These are phyloP conservation scores for Drosophila sordidula DNA, from an alignment of 2,888 invertebrate genomes.

Conservation along the genomic window DNA sequence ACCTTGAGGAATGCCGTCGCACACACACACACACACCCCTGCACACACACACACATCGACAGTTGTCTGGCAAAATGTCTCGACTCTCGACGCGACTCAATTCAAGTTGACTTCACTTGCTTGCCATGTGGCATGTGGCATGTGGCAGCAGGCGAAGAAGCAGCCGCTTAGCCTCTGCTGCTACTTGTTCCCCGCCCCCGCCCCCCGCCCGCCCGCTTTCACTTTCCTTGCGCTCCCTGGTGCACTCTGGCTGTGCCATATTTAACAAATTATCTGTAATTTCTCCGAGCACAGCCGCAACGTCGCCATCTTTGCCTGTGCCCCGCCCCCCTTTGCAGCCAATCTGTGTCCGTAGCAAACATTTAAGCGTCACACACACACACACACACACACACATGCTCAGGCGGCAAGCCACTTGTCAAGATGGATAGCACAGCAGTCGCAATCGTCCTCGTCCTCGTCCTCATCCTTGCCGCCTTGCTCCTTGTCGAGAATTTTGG, in stretches of 20 bases:
- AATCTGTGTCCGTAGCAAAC: slow-evolving; percentile 33
- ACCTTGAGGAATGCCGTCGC: slow-evolving; percentile 83
- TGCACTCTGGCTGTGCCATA: slow-evolving; percentile 65
- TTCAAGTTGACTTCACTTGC: slow-evolving; percentile 59
- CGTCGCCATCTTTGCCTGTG: slow-evolving; percentile 57
- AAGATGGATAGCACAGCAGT: slow-evolving; percentile 70
- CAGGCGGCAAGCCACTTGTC: slow-evolving; percentile 74
- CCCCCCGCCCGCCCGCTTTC: slow-evolving; percentile 63
- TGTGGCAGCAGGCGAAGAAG: slow-evolving; percentile 38
- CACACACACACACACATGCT: slow-evolving; percentile 14
- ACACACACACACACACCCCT: slow-evolving; percentile 38
- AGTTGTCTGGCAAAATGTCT: slow-evolving; percentile 78
- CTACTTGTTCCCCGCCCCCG: neutral
- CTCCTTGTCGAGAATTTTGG: slow-evolving; percentile 68
- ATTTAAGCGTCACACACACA: slow-evolving; percentile 15
- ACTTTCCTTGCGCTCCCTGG: slow-evolving; percentile 45
- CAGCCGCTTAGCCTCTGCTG: slow-evolving; percentile 29
- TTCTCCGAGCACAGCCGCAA: slow-evolving; percentile 71
- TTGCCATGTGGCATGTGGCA: slow-evolving; percentile 7
- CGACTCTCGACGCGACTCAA: slow-evolving; percentile 70
- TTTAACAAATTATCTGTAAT: slow-evolving; percentile 83
- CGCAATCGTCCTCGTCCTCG: slow-evolving; percentile 11
- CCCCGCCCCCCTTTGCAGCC: slow-evolving; percentile 3
- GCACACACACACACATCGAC: slow-evolving; percentile 30
- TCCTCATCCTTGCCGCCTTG: slow-evolving; percentile 23